Base-by-base conservation (phyloP, 37 sponge, comb jelly and placozoan species). In the Axinella damicornis region DNA sequence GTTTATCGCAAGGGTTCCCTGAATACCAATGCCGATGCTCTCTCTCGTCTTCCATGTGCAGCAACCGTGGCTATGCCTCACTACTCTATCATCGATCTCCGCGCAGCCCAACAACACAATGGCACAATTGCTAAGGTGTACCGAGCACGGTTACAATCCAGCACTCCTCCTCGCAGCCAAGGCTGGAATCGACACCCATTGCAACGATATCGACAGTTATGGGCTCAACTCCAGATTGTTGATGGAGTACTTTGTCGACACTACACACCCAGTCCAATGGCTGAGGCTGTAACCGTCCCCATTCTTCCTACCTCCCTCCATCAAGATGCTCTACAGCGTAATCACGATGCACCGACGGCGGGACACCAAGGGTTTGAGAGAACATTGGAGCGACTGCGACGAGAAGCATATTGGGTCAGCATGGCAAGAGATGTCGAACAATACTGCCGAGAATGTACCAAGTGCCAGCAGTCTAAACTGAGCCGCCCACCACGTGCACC, bases 311-410 rank as follows among this genome's bases (percentile, higher is more conserved):
- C 22, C 0, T 24, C 21, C 0, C 38, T 83, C 36, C 71, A 57
- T 12, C 0, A 65, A 32, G 31, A 67, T 21, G 68, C 60, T 24
- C 77, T 89, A 21, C n/a, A 0, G 5, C 59, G 57, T 0, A n/a
- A 20, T 18, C 77, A 89, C 62, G 78, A 89, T 52, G n/a, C 37
- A 2, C 72, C 71, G 12, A 52, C 21, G 20, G 79, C 84, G 19
- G 87, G 92, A 40, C 92, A 92, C 71, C 84, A 39, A 22, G 92
- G 92, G 25, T 36, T 57, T 37, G 88, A 83, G 24, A 87, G 83
- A 67, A 92, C 88, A 57, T 57, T 92, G 34, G 66, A 69, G 6
- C 22, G 87, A 22, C 31, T 92, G 11, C 65, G 73, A 4, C 41
- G 65, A 5, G 53, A 31, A 25, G 86, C 69, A n/a, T 92, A 83